Evolutionary conservation across 2,888 invertebrate species (phyloP), one percentile per base, ranked within the genome.

Genomic region (Caprella mutica): DNA sequence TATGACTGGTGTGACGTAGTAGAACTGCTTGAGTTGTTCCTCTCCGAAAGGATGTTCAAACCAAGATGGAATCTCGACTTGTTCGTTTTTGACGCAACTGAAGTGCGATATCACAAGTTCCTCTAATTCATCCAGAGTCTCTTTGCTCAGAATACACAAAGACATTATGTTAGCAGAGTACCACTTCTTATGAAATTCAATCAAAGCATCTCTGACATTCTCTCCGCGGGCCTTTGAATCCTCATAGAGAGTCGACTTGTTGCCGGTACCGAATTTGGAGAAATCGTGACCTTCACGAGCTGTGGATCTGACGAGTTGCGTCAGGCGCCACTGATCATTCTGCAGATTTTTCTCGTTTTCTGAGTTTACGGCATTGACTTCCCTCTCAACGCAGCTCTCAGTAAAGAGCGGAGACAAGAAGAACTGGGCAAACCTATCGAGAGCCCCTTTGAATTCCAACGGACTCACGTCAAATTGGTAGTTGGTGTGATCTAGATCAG

Each of bases 151-250:
- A 2, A 97, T 82, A 53, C 85, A 81, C 9, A 96, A 75, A 3
- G 83, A 81, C 94, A 93, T 98, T 55, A 94, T 83, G 74, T 97
- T 96, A 0, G 96, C 79, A 0, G 96, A 97, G 74, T 98, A 98
- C 85, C 88, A 91, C 62, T 82, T 75, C 9, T 81, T 76, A 75
- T 98, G 92, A 73, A 96, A 98, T 68, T 87, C 82, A 1, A 97
- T 76, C 14, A 98, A 74, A 67, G 86, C 88, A 57, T 86, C 81
- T 19, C 96, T 77, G 2, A 93, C 85, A 46, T 48, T 52, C 19
- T 62, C 55, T 24, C 66, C 65, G n/a, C 62, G 52, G 27, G 58
- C 55, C 24, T 58, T 62, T 12, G 66, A 65, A 24, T 56, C 55
- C 6, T 33, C 44, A 21, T 61, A 62, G 30, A 66, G 52, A 59